Evolutionary conservation across 2,797 vertebrate species (phyloP).

Genomic region (Iguana delicatissima): DNA sequence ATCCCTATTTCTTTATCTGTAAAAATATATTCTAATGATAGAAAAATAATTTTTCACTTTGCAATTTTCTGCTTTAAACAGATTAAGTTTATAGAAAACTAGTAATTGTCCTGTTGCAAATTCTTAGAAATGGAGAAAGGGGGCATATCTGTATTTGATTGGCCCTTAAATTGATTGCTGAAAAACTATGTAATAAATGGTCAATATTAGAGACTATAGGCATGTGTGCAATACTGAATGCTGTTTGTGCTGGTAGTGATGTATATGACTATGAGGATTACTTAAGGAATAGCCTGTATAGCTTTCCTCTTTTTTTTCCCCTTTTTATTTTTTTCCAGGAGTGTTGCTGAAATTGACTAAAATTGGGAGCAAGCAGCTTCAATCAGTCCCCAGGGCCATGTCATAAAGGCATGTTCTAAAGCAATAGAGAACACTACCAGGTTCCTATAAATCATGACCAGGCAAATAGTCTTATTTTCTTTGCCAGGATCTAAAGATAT

Average conservation of each 20-base stretch:
- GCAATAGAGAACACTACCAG: slow-evolving; percentile 66
- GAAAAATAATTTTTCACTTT: slow-evolving; percentile 35
- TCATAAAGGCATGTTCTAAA: slow-evolving; percentile 64
- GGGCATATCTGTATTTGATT: not conserved
- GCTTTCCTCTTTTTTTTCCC: slow-evolving; percentile 67
- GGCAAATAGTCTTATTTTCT: slow-evolving; percentile 59
- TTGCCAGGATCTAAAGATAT: slow-evolving; percentile 62
- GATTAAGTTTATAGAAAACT: not conserved
- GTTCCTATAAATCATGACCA: slow-evolving; percentile 70
- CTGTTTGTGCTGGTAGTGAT: slow-evolving; percentile 52
- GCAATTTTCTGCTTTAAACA: not conserved
- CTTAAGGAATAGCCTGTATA: slow-evolving; percentile 68
- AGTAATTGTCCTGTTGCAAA: not conserved
- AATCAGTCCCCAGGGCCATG: slow-evolving; percentile 73
- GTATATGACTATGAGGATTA: slow-evolving; percentile 57
- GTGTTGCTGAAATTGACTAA: slow-evolving; percentile 71
- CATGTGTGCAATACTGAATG: slow-evolving; percentile 53
- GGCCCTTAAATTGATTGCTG: not conserved
- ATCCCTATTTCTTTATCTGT: not conserved
- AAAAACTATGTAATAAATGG: slow-evolving; percentile 35
- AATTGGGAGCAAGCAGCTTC: slow-evolving; percentile 66
- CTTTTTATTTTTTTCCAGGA: slow-evolving; percentile 22
- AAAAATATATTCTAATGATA: slow-evolving; percentile 10
- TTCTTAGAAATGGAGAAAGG: slow-evolving; percentile 1
- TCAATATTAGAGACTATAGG: slow-evolving; percentile 34